Evolutionary conservation across 2,888 invertebrate species (phyloP).

Genomic region (Calephelis perditalis): DNA sequence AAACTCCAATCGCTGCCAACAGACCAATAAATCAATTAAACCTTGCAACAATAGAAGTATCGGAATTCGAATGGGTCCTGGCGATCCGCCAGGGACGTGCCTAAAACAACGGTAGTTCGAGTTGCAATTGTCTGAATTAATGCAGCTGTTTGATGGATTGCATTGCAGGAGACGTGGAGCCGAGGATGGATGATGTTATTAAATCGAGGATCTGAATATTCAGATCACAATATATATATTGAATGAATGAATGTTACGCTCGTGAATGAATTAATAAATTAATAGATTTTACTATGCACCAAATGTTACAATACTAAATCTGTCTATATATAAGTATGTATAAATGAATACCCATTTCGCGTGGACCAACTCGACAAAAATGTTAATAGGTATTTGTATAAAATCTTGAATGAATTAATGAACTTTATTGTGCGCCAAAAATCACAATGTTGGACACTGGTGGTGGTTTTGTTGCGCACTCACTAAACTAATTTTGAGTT

Average conservation of each 20-base stretch:
- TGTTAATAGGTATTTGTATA: no score
- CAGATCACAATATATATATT: constrained; percentile 10
- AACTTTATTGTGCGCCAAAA: no score
- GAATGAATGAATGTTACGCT: neutral
- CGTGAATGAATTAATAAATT: no score
- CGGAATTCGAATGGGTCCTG: constrained; percentile 31
- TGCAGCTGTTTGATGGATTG: constrained; percentile 41
- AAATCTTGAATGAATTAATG: no score
- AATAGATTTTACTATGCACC: no score
- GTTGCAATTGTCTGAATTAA: constrained; percentile 40
- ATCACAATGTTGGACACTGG: no score
- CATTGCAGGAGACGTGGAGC: constrained; percentile 32
- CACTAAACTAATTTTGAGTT: no score
- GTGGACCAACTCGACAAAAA: no score
- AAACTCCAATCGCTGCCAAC: constrained; percentile 23
- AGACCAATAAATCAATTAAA: constrained; percentile 39
- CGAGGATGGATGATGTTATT: constrained; percentile 31
- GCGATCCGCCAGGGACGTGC: constrained; percentile 34
- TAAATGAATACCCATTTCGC: no score
- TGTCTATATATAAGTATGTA: no score
- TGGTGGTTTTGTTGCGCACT: no score
- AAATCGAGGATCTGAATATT: constrained; percentile 24
- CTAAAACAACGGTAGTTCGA: constrained; percentile 38
- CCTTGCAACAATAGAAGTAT: constrained; percentile 36
- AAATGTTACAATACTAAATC: no score